Evolutionary conservation across 2,888 invertebrate genomes (phyloP).

Genomic region (Nephrotoma guestfalica): DNA sequence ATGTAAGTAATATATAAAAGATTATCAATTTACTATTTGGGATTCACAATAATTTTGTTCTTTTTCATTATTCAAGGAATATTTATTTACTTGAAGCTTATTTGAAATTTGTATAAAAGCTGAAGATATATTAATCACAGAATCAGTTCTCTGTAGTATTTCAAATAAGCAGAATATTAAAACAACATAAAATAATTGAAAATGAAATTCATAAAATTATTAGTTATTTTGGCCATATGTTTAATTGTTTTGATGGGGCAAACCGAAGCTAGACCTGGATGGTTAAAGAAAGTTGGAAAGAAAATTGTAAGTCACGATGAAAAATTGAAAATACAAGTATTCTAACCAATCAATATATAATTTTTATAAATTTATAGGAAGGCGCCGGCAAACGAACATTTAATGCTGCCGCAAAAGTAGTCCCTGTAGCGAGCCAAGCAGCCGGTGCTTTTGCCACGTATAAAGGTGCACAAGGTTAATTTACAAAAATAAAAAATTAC

Average conservation of each 20-base stretch:
- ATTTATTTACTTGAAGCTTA: too few relatives aligned
- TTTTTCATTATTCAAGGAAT: too few relatives aligned
- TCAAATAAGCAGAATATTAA: too few relatives aligned
- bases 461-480: background rate
- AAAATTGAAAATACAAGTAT: too few relatives aligned
- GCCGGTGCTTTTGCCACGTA: background rate
- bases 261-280: background rate
- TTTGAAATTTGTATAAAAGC: too few relatives aligned
- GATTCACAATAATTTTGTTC: too few relatives aligned
- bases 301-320: background rate
- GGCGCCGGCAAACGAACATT: background rate
- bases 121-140: too few relatives aligned
- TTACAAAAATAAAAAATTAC: too few relatives aligned
- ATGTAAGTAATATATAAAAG: too few relatives aligned
- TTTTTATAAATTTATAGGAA: background rate
- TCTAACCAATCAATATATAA: background rate
- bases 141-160: too few relatives aligned
- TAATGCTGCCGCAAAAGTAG: background rate
- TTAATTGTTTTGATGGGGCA: background rate
- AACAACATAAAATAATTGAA: background rate
- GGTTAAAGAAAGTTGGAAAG: background rate
- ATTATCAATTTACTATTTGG: too few relatives aligned
- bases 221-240: background rate
- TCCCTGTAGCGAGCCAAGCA: background rate
- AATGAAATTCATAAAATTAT: background rate